A percentile compares a stretch with the other conserved stretches of the same genome.
phyloP scores from a whole-genome alignment of 2,797 vertebrate genomes.

The Darevskia nairensis region DNA sequence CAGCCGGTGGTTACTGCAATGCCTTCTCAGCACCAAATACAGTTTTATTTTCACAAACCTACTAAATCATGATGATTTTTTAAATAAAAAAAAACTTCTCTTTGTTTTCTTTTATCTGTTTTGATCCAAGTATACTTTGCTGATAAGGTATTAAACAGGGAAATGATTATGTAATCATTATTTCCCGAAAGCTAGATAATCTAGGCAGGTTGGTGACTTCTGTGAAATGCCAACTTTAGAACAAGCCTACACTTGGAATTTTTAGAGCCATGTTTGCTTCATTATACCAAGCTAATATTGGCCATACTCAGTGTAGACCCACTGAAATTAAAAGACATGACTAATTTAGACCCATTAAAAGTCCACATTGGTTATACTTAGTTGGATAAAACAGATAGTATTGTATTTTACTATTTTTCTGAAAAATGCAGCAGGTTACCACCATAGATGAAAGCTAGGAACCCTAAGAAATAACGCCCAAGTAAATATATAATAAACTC shows the following conservation, averaged over 20 bases:
- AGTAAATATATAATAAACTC: background rate
- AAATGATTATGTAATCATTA: background rate
- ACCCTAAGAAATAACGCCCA: background rate
- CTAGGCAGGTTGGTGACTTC: background rate
- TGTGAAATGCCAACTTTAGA: background rate
- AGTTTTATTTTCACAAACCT: background rate
- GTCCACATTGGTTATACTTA: too few relatives aligned
- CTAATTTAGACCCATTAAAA: too few relatives aligned
- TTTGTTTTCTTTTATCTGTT: background rate
- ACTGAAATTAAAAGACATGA: too few relatives aligned
- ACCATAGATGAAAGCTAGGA: background rate
- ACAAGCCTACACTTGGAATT: background rate
- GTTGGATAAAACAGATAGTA: background rate
- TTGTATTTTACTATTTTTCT: background rate
- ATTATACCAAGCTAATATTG: background rate
- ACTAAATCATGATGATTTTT: background rate
- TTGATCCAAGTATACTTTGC: background rate
- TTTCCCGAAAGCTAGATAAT: background rate
- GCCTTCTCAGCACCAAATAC: background rate
- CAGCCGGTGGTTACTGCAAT: background rate
- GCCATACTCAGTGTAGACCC: too few relatives aligned
- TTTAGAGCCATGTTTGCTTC: background rate
- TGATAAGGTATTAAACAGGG: background rate
- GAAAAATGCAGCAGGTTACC: background rate
- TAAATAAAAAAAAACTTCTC: background rate